A percentile compares a stretch with the other conserved stretches of the same genome.
These are phyloP conservation scores for Panagrolaimus sp. DNA, from an alignment of 1,140 invertebrate species.

Conservation along the genomic window DNA sequence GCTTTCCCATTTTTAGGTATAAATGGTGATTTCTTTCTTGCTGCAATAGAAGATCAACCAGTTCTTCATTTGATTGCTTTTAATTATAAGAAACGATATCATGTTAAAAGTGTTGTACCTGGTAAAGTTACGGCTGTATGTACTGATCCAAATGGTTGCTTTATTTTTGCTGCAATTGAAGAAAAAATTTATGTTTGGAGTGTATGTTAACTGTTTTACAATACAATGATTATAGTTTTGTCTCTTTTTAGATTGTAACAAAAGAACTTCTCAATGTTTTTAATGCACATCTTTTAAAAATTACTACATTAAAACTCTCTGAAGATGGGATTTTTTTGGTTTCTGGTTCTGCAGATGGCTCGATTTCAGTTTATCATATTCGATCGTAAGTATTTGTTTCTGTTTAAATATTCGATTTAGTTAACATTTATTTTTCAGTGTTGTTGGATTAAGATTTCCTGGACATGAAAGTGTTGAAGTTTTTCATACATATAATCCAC, in stretches of 20 bases:
- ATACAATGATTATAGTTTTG: background rate
- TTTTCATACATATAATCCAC: background rate
- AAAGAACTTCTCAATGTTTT: background rate
- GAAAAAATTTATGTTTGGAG: background rate
- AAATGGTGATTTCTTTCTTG: background rate
- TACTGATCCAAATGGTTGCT: background rate
- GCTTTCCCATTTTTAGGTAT: too few species aligned
- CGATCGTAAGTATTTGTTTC: background rate
- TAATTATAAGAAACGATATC: background rate
- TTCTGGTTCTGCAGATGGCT: background rate
- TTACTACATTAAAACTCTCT: background rate
- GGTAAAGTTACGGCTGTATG: background rate
- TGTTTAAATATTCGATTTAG: too few species aligned
- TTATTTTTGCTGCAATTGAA: constrained; percentile 4
- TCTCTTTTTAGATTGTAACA: background rate
- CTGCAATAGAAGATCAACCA: background rate
- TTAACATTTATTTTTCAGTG: background rate
- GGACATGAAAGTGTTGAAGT: background rate
- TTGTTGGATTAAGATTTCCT: background rate
- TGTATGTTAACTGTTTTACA: background rate
- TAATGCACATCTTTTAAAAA: background rate
- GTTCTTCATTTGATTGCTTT: background rate
- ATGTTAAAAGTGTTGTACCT: background rate
- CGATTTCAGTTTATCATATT: background rate
- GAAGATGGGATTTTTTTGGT: background rate